Conservation (phyloP, 2,888 invertebrate genomes). For the Eilema depressum region DNA sequence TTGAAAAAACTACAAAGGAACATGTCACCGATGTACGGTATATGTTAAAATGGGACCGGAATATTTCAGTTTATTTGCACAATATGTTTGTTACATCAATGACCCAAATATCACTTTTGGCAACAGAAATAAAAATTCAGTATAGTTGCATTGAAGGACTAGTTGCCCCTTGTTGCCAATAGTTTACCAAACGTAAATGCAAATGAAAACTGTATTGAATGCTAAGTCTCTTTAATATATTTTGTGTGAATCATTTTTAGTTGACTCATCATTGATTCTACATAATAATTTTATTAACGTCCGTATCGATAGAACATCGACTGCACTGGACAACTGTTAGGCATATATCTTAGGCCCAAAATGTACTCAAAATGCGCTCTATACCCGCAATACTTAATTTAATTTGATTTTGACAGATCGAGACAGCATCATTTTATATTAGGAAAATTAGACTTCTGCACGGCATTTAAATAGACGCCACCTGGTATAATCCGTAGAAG, state of each 20-base stretch:
- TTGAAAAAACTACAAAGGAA: background rate
- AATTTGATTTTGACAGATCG: no score
- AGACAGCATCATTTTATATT: no score
- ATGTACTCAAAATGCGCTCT: no score
- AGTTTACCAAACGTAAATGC: conserved; percentile 40
- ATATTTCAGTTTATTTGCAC: conserved; percentile 16
- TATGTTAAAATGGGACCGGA: background rate
- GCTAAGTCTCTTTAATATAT: conserved; percentile 25
- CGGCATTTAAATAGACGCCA: no score
- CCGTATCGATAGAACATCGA: background rate
- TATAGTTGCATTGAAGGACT: conserved; percentile 54
- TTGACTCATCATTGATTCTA: background rate
- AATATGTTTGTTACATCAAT: conserved; percentile 33
- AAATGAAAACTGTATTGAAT: conserved; percentile 33
- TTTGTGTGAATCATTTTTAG: conserved; percentile 8
- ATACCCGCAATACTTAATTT: no score
- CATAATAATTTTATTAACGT: background rate
- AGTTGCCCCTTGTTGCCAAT: conserved; percentile 43
- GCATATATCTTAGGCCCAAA: no score
- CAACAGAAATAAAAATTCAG: conserved; percentile 50
- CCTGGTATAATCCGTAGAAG: no score
- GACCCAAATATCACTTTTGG: conserved; percentile 55
- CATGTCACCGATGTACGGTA: background rate
- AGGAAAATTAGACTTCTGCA: no score
- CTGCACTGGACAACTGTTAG: background rate